Evolutionary conservation across 2,888 invertebrate genomes (phyloP).

Genomic region (Drosophila antonietae): DNA sequence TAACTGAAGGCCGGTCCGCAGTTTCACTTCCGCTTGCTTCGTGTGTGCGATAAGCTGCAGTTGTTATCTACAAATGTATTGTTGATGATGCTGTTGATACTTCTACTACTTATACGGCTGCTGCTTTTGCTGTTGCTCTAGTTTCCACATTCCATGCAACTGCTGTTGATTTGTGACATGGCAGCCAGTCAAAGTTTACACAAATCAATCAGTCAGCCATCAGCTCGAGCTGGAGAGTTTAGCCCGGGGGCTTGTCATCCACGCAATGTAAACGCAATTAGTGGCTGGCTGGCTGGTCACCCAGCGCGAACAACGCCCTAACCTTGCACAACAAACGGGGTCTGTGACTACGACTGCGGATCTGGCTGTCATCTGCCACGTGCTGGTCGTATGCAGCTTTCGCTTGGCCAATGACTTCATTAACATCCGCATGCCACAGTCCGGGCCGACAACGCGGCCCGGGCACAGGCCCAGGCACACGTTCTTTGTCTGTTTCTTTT

Average conservation of each 20-base stretch:
- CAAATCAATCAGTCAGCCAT: conserved; percentile 67
- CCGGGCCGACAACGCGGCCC: not conserved
- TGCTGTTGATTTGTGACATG: conserved; percentile 52
- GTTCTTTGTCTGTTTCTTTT: conserved; percentile 30
- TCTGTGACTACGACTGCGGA: conserved; percentile 7
- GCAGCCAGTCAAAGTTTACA: conserved; percentile 71
- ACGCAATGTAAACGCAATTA: conserved; percentile 60
- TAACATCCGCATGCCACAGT: conserved; percentile 46
- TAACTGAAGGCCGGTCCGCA: conserved; percentile 20
- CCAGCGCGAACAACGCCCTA: conserved; percentile 59
- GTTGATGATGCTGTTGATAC: conserved; percentile 7
- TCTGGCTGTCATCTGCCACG: conserved; percentile 51
- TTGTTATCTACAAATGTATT: conserved; percentile 35
- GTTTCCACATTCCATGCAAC: conserved; percentile 33
- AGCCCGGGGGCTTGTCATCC: not conserved
- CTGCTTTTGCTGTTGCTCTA: conserved; percentile 18
- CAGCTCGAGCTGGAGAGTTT: conserved; percentile 7
- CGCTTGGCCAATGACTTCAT: conserved; percentile 71
- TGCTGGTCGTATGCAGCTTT: conserved; percentile 56
- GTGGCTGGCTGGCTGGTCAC: conserved; percentile 20
- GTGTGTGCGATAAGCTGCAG: conserved; percentile 48
- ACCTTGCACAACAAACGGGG: conserved; percentile 64
- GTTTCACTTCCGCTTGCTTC: conserved; percentile 34
- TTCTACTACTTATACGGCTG: not conserved
- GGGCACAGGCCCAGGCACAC: conserved; percentile 3